Conservation (phyloP, 2,113 vertebrate species). For the Chlorodrepanis virens region DNA sequence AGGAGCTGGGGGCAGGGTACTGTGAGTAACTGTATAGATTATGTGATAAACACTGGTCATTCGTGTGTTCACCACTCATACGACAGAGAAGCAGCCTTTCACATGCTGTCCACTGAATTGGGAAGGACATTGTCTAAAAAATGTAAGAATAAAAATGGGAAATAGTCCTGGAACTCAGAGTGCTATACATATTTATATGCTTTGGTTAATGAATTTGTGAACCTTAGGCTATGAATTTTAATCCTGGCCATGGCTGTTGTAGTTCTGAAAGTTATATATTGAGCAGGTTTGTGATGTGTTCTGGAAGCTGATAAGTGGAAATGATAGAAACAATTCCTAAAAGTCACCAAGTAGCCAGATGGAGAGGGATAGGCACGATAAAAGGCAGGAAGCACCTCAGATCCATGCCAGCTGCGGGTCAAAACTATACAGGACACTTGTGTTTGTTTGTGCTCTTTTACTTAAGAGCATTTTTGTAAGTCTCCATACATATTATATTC, state of each 20-base stretch:
- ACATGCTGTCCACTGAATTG: background rate
- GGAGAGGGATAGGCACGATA: background rate
- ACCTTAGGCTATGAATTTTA: constrained; percentile 25
- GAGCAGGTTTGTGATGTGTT: background rate
- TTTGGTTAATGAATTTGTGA: constrained; percentile 41
- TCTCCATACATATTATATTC: background rate
- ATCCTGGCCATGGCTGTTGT: background rate
- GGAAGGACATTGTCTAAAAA: constrained; percentile 1
- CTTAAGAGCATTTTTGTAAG: background rate
- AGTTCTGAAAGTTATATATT: background rate
- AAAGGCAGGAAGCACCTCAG: background rate
- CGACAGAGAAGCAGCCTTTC: background rate
- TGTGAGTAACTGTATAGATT: background rate
- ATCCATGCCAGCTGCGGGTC: background rate
- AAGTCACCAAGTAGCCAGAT: constrained; percentile 24
- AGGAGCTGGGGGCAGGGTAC: rapidly evolving
- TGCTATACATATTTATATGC: background rate
- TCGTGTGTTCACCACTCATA: background rate
- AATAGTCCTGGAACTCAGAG: background rate
- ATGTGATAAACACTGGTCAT: constrained; percentile 25
- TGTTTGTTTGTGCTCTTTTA: background rate
- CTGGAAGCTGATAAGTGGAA: background rate
- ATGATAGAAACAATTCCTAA: background rate
- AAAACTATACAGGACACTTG: background rate
- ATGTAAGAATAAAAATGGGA: background rate